phyloP scores from a whole-genome alignment of 30 jellyfish, hydroid and myxozoan genomes.

The Hydractinia symbiolongicarpus region DNA sequence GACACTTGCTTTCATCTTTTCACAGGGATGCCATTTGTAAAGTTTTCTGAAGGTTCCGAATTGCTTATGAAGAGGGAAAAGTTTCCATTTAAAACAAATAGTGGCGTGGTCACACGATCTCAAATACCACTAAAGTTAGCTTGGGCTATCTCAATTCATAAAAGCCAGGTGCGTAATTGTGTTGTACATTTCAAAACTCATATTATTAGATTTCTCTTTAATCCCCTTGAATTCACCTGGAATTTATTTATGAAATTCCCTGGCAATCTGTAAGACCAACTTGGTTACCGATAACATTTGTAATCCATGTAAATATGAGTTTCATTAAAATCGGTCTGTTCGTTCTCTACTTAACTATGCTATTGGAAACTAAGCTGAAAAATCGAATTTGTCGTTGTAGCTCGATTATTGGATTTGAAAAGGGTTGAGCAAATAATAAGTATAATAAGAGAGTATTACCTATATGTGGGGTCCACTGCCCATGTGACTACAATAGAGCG shows the following conservation, averaged over 20 bases:
- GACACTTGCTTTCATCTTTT: neutral
- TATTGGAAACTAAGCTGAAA: too few relatives aligned
- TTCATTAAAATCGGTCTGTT: too few relatives aligned
- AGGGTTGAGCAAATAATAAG: too few relatives aligned
- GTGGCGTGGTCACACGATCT: slow-evolving; percentile 46
- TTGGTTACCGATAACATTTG: too few relatives aligned
- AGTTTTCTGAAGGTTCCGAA: slow-evolving; percentile 53
- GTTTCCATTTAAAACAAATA: slow-evolving; percentile 39
- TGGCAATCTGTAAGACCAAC: neutral
- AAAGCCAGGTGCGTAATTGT: slow-evolving; percentile 67
- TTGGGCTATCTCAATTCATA: slow-evolving; percentile 95
- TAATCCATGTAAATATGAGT: too few relatives aligned
- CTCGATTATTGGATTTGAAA: too few relatives aligned
- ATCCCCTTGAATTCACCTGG: neutral
- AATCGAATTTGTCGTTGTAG: too few relatives aligned
- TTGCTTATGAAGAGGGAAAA: slow-evolving; percentile 51
- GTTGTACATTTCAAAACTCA: neutral
- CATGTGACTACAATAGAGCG: too few relatives aligned
- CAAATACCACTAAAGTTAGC: slow-evolving; percentile 82
- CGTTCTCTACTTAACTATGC: too few relatives aligned
- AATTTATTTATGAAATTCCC: neutral
- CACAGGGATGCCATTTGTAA: slow-evolving; percentile 63
- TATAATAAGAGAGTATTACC: too few relatives aligned
- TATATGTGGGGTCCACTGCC: too few relatives aligned
- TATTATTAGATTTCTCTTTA: neutral